These are phyloP conservation scores for Solea solea DNA, from an alignment of 2,113 vertebrate species.

Conservation along the genomic window DNA sequence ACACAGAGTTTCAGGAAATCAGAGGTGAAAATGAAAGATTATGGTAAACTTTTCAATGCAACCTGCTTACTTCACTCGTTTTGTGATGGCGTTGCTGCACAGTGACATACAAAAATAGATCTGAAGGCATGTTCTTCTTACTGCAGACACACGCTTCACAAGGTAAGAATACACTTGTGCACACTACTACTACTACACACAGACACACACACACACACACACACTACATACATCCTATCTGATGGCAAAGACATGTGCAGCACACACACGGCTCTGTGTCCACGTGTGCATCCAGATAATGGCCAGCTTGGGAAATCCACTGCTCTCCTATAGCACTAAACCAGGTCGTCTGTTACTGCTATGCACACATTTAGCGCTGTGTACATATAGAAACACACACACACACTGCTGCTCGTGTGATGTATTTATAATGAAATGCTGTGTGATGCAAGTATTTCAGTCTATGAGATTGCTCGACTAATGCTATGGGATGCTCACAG, in stretches of 20 bases:
- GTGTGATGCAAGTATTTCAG: no score
- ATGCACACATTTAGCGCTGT: not conserved
- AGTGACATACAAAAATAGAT: slow-evolving; percentile 25
- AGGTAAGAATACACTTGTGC: not conserved
- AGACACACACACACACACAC: not conserved
- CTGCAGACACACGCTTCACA: slow-evolving; percentile 1
- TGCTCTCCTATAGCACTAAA: slow-evolving; percentile 18
- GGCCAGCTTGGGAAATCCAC: slow-evolving; percentile 45
- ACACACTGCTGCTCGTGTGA: not conserved
- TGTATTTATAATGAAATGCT: no score
- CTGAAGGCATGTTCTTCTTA: not conserved
- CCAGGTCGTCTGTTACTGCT: slow-evolving; percentile 2
- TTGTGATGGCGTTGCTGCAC: not conserved
- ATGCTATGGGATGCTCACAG: no score
- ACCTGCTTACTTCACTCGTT: not conserved
- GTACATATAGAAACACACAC: not conserved
- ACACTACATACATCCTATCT: slow-evolving; percentile 9
- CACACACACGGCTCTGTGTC: slow-evolving; percentile 45
- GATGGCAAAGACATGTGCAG: slow-evolving; percentile 13
- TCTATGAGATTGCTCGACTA: no score
- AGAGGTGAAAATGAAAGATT: not conserved
- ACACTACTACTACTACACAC: not conserved
- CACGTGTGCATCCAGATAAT: slow-evolving; percentile 47
- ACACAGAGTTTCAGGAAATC: not conserved
- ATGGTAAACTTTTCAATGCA: not conserved